Evolutionary conservation across 2,888 invertebrate species (phyloP), one percentile per base, ranked within the genome.

Genomic region (Apeira syringaria): DNA sequence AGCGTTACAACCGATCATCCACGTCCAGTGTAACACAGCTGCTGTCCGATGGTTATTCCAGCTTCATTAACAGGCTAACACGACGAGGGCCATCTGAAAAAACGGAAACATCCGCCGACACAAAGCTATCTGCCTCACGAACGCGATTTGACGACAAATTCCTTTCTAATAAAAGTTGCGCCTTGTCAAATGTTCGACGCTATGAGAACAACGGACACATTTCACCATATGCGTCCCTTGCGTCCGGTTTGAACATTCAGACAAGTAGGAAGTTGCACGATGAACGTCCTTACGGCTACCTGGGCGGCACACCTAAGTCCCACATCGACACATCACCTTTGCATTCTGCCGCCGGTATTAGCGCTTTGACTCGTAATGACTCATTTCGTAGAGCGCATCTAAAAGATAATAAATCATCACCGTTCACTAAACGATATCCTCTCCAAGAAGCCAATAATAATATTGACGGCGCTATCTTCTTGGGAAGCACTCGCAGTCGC

Each of bases 31-130:
- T 97, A 62, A 94, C 96, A 54, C 97, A 97, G 82, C 89, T 97
- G 66, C 89, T 97, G 61, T 94, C 94, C 60, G 97, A 97, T 76
- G 96, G 96, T 61, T 97, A 96, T 83, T 95, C 95, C 68, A 97
- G 93, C 83, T 91, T 97, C 58, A 92, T 97, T 64, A 96, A 96
- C 74, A 92, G 96, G 57, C 90, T 97, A 65, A 94, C 94, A 20
- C 92, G 94, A 53, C 92, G 96, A 50, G 95, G 95, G 32, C 95
- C 96, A 25, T 96, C 96, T 34, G 93, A 93, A 81, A 92, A 92
- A 78, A 83, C 85, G 56, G 92, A 92, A 68, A 80, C 82, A 49
- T 53, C 73, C 38, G 60, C 74, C 24, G 83, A 87, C 42, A 57
- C 75, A 5, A 88, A 87, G 46, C 60, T 86, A 24, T 63, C 68